phyloP scores from a whole-genome alignment of 2,888 invertebrate species.

The Volucella bombylans region DNA sequence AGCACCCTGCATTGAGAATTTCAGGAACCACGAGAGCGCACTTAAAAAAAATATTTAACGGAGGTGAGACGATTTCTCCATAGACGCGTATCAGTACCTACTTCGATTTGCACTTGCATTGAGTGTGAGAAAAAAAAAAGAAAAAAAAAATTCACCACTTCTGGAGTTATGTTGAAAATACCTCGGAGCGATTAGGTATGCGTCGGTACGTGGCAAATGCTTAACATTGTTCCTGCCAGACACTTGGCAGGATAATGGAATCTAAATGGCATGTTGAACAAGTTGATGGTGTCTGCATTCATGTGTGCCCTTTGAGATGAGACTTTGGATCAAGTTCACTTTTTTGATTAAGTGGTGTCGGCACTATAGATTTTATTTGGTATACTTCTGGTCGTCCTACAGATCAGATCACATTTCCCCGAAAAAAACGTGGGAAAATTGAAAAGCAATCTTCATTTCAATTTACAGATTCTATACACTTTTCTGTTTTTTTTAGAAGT shows the following conservation, averaged over 20 bases:
- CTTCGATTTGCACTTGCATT: conserved; percentile 23
- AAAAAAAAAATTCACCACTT: conserved; percentile 37
- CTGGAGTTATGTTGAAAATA: conserved; percentile 36
- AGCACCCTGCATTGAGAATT: conserved; percentile 58
- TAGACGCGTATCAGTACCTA: conserved; percentile 18
- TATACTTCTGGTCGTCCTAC: too few species aligned
- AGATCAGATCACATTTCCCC: too few species aligned
- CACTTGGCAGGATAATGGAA: conserved; percentile 50
- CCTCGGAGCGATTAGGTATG: conserved; percentile 58
- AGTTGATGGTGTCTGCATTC: neutral
- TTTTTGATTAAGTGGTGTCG: neutral
- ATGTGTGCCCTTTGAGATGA: neutral
- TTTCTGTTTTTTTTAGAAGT: too few species aligned
- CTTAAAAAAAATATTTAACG: conserved; percentile 34
- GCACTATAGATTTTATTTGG: neutral
- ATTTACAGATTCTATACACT: too few species aligned
- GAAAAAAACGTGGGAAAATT: too few species aligned
- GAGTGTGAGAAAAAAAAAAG: conserved; percentile 1
- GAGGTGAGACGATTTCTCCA: conserved; percentile 19
- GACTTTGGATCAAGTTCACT: conserved; percentile 31
- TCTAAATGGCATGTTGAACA: conserved; percentile 54
- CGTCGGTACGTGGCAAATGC: conserved; percentile 55
- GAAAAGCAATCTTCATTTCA: too few species aligned
- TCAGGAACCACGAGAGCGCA: conserved; percentile 12
- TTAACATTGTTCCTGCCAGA: conserved; percentile 49